Percentiles rank a stretch among this genome's conserved stretches.
These are phyloP conservation scores for Conops quadrifasciatus DNA, from an alignment of 2,888 invertebrate species.

Conservation along the genomic window DNA sequence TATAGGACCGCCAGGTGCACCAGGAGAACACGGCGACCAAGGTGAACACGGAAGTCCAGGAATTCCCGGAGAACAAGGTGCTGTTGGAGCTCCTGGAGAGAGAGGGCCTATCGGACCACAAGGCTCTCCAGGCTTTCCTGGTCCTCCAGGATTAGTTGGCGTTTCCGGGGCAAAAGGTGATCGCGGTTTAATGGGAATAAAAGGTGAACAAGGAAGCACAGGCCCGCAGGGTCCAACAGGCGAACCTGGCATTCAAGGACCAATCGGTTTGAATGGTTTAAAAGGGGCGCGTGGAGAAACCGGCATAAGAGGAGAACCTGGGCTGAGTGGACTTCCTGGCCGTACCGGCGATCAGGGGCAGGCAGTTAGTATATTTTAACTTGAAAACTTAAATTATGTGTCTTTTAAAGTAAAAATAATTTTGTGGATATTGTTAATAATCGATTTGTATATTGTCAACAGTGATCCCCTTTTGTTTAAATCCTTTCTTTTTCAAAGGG, in stretches of 20 bases:
- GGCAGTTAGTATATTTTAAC: conserved; percentile 68
- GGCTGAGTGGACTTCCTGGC: conserved; percentile 80
- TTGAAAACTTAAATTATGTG: too few species aligned
- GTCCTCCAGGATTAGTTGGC: conserved; percentile 75
- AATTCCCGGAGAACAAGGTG: conserved; percentile 75
- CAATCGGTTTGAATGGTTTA: conserved; percentile 71
- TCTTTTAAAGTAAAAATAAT: too few species aligned
- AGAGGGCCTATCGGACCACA: conserved; percentile 77
- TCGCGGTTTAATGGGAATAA: conserved; percentile 74
- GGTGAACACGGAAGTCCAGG: conserved; percentile 81
- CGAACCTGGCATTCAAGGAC: conserved; percentile 67
- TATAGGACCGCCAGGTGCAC: conserved; percentile 77
- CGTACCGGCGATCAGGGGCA: conserved; percentile 79
- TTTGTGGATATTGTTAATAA: too few species aligned
- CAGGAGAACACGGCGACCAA: conserved; percentile 83
- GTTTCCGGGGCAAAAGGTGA: conserved; percentile 78
- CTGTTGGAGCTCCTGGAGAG: conserved; percentile 79
- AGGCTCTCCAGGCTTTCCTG: conserved; percentile 75
- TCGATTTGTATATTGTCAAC: too few species aligned
- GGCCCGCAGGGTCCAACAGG: conserved; percentile 70
- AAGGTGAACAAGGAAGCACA: conserved; percentile 77
- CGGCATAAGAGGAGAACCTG: conserved; percentile 79
- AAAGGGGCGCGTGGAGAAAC: conserved; percentile 81
- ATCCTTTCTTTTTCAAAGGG: conserved; percentile 68
- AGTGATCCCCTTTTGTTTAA: too few species aligned